Base-by-base conservation (phyloP, 2,888 invertebrate species). In the Troglohyphantes excavatus region DNA sequence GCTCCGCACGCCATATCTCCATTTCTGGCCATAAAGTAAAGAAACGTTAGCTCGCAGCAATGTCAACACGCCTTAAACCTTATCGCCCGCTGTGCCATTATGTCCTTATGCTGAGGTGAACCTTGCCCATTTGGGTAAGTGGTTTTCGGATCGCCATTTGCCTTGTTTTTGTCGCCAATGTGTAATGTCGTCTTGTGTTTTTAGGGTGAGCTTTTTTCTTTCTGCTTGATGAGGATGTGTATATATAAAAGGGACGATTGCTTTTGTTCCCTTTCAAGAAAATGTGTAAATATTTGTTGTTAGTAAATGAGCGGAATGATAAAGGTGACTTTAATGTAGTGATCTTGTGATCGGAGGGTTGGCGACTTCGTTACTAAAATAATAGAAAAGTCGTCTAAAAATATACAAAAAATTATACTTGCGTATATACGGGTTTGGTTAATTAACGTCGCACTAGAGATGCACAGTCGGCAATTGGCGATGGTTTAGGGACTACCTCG, bases 41-140 rank as follows among this genome's bases (percentile, higher is more conserved):
- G 76, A 39, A 46, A 67, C 82, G 61, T 23, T 70, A 70, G 39
- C 75, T 27, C 7, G 7, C 59, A 21, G 53, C 53, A 75, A 88
- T 81, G 87, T 88, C 87, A 88, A 88, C 87, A 88, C n/a, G 13
- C 59, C 29, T 27, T 72, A 61, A 72, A 61, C 67, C 87, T 78
- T 78, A 86, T 86, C 43, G 70, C 70, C 39, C 13, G 39, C 7
- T 85, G 53, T 75, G 73, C 87, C 75, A 73, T 88, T 67, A 81
- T 39, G 26, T 72, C n/a, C 59, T 29, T n/a, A 39, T 76, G 27
- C 72, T 39, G 26, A 61, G 29, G 75, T 72, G 70, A 63, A 65
- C 29, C 43, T 68, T 84, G 73, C 73, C 87, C 87, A 88, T 88
- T 87, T 88, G 27, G 53, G 73, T 65, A 81, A 88, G 87, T 88